These are phyloP conservation scores for Rhinoptilus africanus DNA, from an alignment of 2,113 vertebrate genomes.

Conservation along the genomic window DNA sequence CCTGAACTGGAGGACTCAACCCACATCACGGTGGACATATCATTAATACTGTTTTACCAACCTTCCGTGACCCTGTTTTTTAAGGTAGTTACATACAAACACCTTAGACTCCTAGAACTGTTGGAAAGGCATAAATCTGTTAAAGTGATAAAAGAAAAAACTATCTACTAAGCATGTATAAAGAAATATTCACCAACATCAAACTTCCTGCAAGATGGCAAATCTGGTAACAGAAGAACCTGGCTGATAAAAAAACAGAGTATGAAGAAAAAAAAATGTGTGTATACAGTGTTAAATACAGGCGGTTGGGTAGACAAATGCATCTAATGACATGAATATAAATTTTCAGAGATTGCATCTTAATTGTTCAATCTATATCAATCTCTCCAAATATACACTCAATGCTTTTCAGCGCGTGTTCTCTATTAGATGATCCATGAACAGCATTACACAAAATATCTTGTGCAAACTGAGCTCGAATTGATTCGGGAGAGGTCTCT, in stretches of 20 bases:
- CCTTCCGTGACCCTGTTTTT: background rate
- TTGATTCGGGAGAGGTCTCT: conserved; percentile 6
- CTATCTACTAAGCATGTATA: background rate
- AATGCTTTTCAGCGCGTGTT: conserved; percentile 32
- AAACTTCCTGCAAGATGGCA: background rate
- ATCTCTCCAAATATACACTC: conserved; percentile 47
- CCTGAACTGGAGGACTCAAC: background rate
- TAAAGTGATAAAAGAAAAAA: background rate
- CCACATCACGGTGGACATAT: background rate
- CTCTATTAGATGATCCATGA: conserved; percentile 38
- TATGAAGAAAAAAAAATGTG: background rate
- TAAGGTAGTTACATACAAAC: background rate
- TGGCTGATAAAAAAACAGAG: background rate
- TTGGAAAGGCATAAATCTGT: background rate
- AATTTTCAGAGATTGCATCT: background rate
- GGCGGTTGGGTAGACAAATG: background rate
- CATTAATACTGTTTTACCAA: background rate
- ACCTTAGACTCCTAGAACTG: background rate
- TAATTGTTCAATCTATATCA: background rate
- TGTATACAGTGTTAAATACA: background rate
- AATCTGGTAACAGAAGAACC: background rate
- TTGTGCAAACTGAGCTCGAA: conserved; percentile 57
- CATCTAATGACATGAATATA: background rate
- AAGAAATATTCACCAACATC: background rate
- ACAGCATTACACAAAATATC: conserved; percentile 64